These are phyloP conservation scores for Fistularia tabacaria DNA, from an alignment of 2,797 vertebrate species.

Conservation along the genomic window DNA sequence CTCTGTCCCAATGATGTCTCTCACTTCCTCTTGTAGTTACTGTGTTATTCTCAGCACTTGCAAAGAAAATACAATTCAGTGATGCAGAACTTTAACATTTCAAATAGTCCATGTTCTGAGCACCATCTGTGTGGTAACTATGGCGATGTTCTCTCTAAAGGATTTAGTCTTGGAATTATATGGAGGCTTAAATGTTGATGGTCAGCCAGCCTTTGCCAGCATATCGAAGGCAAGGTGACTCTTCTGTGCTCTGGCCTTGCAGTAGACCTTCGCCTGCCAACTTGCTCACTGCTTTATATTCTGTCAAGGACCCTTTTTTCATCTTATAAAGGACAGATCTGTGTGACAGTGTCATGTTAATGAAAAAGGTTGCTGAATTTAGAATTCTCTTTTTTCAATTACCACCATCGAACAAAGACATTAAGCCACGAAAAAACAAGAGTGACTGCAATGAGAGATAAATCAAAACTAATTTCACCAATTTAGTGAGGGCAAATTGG, in stretches of 20 bases:
- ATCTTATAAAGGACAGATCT: constrained; percentile 16
- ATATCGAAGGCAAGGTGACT: constrained; percentile 69
- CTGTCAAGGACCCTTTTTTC: constrained; percentile 8
- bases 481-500: constrained; percentile 56
- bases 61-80: too few species aligned
- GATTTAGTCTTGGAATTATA: constrained; percentile 39
- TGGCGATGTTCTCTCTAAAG: too few species aligned
- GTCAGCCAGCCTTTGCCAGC: constrained; percentile 51
- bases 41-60: too few species aligned
- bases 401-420: constrained; percentile 48
- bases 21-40: too few species aligned
- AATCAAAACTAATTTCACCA: constrained; percentile 58
- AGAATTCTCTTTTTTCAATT: constrained; percentile 34
- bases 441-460: constrained; percentile 17
- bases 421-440: constrained; percentile 37
- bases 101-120: too few species aligned
- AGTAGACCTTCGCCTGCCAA: constrained; percentile 41
- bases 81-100: too few species aligned
- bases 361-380: constrained; percentile 33
- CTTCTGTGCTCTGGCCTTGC: constrained; percentile 45
- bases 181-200: constrained; percentile 51
- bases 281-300: constrained; percentile 27
- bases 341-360: constrained; percentile 29
- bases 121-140: too few species aligned
- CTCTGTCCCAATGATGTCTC: too few species aligned